These are phyloP conservation scores for Avahi laniger DNA, from an alignment of 2,797 vertebrate species.

Conservation along the genomic window DNA sequence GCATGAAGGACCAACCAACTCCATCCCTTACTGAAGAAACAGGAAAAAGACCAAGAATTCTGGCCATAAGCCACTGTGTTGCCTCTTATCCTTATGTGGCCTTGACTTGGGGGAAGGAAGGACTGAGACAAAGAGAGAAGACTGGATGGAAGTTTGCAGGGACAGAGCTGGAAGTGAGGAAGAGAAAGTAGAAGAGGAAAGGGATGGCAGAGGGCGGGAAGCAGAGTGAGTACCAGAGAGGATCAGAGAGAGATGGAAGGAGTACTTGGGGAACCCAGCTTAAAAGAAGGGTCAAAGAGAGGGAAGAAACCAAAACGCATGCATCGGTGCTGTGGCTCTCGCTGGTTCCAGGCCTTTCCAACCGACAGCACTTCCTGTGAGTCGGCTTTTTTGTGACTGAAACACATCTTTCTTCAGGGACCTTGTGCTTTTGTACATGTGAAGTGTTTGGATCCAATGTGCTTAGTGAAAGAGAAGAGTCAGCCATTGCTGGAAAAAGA, in stretches of 20 bases:
- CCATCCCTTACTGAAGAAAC: neutral
- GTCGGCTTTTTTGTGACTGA: slow-evolving; percentile 1
- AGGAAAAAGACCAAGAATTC: neutral
- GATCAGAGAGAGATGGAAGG: neutral
- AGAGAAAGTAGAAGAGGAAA: neutral
- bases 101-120: neutral
- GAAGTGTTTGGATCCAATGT: slow-evolving; percentile 75
- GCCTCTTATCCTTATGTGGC: neutral
- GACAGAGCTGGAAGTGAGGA: neutral
- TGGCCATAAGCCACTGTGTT: neutral
- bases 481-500: slow-evolving; percentile 82
- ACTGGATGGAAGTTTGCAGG: neutral
- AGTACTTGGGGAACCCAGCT: neutral
- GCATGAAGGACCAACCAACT: neutral
- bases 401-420: slow-evolving; percentile 56
- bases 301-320: neutral
- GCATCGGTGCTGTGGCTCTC: neutral
- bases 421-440: slow-evolving; percentile 55
- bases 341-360: neutral
- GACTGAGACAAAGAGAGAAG: neutral
- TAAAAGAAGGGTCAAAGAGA: neutral
- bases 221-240: neutral
- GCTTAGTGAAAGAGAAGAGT: slow-evolving; percentile 79
- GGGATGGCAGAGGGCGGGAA: neutral
- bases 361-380: neutral